phyloP scores from a whole-genome alignment of 2,888 invertebrate genomes.

The Hirudinaria manillensis region DNA sequence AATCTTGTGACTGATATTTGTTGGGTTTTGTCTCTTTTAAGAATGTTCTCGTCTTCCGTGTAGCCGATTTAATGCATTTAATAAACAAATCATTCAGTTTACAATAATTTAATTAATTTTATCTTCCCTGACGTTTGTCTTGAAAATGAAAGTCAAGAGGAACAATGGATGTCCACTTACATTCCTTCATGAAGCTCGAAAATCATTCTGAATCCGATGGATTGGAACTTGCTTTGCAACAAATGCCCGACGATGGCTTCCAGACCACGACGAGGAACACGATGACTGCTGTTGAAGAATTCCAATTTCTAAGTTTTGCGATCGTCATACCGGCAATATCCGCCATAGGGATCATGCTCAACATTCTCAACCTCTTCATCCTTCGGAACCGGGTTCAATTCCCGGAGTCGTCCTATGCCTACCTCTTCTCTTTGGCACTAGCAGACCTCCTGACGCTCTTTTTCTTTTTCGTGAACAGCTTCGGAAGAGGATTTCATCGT shows the following conservation, averaged over 20 bases:
- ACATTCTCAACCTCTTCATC: constrained; percentile 36
- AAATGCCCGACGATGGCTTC: neutral
- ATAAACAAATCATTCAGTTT: no score
- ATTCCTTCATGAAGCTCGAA: no score
- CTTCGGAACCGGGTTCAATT: constrained; percentile 24
- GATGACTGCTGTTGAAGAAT: neutral
- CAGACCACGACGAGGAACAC: neutral
- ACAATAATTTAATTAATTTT: no score
- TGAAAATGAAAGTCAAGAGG: no score
- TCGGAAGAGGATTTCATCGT: constrained; percentile 35
- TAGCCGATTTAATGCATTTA: no score
- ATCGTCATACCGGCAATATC: constrained; percentile 33
- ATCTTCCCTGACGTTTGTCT: no score
- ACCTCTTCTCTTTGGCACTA: constrained; percentile 36
- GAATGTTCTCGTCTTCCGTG: neutral
- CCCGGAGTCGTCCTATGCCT: constrained; percentile 37
- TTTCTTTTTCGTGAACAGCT: constrained; percentile 34
- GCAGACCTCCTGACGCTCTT: constrained; percentile 36
- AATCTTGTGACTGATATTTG: no score
- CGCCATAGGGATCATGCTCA: constrained; percentile 35
- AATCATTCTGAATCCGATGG: no score
- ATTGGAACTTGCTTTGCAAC: no score
- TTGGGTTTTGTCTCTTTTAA: no score
- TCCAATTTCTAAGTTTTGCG: constrained; percentile 30
- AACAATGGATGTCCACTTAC: no score